Evolutionary conservation across 1,140 invertebrate species (phyloP).

Genomic region (Ips nitidus): DNA sequence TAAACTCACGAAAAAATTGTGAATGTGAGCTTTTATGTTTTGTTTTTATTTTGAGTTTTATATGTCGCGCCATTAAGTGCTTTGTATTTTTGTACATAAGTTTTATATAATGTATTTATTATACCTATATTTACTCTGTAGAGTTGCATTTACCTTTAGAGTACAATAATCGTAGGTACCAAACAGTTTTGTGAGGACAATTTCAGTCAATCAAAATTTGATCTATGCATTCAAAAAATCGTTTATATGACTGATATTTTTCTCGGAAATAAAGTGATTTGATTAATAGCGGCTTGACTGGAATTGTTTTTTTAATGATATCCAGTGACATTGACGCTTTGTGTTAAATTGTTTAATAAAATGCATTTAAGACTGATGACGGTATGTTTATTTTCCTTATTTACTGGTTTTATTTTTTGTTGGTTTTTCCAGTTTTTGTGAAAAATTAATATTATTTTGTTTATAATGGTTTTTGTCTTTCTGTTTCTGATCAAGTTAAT

Average conservation of each 20-base stretch:
- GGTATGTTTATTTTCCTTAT: too few species aligned
- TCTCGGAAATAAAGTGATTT: not conserved
- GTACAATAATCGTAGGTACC: not conserved
- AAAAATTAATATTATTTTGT: too few species aligned
- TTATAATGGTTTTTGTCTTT: too few species aligned
- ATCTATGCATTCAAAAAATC: not conserved
- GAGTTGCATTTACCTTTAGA: slow-evolving; percentile 16
- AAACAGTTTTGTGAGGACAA: not conserved
- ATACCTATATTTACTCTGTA: slow-evolving; percentile 12
- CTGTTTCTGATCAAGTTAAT: too few species aligned
- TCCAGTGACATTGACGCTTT: slow-evolving; percentile 31
- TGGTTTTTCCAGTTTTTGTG: too few species aligned
- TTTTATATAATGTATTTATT: slow-evolving; percentile 24
- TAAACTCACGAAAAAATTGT: too few species aligned
- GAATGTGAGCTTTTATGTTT: slow-evolving; percentile 2
- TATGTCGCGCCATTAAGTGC: slow-evolving; percentile 1
- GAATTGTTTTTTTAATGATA: not conserved
- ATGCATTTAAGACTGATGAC: slow-evolving; percentile 31
- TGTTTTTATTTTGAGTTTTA: not conserved
- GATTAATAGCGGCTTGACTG: not conserved
- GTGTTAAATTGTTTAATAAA: slow-evolving; percentile 35
- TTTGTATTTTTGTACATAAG: slow-evolving; percentile 18
- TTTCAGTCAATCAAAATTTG: not conserved
- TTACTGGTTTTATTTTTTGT: too few species aligned
- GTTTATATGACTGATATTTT: not conserved